Evolutionary conservation across 2,797 vertebrate species (phyloP).

Genomic region (Sphenopsis melanotis): DNA sequence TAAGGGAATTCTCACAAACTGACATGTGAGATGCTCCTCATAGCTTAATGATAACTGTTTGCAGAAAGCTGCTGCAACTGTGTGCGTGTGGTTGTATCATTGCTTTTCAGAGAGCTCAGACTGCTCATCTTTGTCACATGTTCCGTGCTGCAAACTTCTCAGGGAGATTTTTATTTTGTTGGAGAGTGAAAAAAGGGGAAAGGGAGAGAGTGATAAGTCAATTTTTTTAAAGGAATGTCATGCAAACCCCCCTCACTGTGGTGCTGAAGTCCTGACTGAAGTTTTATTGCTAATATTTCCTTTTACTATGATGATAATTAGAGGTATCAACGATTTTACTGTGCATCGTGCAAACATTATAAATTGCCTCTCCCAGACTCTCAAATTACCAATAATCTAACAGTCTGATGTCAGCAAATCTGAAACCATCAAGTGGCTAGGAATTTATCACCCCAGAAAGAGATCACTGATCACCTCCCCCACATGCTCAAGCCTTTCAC

Average conservation of each 20-base stretch:
- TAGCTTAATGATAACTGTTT: neutral
- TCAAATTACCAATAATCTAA: neutral
- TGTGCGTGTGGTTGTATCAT: neutral
- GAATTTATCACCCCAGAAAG: neutral
- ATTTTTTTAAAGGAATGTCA: neutral
- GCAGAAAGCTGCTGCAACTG: neutral
- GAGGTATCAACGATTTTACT: neutral
- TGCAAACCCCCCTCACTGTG: neutral
- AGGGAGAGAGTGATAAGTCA: neutral
- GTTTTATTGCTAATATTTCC: neutral
- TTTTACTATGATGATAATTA: neutral
- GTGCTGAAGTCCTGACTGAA: neutral
- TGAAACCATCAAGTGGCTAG: neutral
- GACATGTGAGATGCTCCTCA: neutral
- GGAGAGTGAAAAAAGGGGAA: neutral
- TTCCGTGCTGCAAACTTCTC: neutral
- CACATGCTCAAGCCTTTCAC: neutral
- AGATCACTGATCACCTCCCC: neutral
- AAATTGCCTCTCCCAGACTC: neutral
- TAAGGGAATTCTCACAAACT: neutral
- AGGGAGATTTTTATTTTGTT: neutral
- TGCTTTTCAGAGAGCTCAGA: neutral
- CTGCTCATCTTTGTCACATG: neutral
- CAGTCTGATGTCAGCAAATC: neutral
- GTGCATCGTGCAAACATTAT: neutral